phyloP scores from a whole-genome alignment of 1,140 invertebrate genomes.

The Drosophila sp. region DNA sequence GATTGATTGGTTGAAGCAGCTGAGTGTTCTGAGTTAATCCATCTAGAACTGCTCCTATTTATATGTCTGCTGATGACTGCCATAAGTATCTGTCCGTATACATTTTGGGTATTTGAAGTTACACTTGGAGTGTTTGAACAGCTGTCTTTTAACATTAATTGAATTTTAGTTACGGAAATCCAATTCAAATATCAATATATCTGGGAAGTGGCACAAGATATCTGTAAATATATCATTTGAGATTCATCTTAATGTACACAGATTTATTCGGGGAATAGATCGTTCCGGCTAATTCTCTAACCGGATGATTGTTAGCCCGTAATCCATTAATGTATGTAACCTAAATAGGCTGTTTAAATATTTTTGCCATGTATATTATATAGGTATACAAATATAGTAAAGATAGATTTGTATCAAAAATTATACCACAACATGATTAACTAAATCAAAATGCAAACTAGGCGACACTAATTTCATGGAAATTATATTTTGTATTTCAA shows the following conservation, averaged over 20 bases:
- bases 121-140: not conserved
- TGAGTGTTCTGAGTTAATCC: not conserved
- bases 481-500: too few species aligned
- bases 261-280: not conserved
- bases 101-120: not conserved
- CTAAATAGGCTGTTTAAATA: not conserved
- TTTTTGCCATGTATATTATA: not conserved
- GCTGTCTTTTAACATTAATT: not conserved
- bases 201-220: too few species aligned
- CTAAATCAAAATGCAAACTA: not conserved
- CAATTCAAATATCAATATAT: not conserved
- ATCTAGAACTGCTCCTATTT: not conserved
- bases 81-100: not conserved
- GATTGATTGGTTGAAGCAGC: not conserved
- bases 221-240: not conserved
- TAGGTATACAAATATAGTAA: not conserved
- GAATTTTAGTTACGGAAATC: not conserved
- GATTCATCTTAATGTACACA: not conserved
- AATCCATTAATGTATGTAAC: too few species aligned
- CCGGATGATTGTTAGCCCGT: too few species aligned
- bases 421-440: not conserved
- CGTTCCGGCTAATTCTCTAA: not conserved
- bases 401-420: too few species aligned
- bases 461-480: not conserved
- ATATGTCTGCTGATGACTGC: not conserved